These are phyloP conservation scores for Gryllus longicercus DNA, from an alignment of 2,888 invertebrate species.

Conservation along the genomic window DNA sequence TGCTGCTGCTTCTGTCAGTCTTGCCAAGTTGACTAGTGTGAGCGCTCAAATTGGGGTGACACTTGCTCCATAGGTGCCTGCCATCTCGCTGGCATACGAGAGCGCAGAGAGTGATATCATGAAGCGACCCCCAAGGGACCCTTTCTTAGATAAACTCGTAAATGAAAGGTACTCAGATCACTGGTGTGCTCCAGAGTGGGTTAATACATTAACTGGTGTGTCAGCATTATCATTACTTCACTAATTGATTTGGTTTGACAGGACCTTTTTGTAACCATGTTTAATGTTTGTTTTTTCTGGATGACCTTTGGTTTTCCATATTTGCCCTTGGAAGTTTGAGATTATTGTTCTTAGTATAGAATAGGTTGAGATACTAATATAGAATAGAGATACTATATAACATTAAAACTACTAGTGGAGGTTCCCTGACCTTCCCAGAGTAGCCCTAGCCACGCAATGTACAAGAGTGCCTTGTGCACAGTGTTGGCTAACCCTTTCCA, in stretches of 20 bases:
- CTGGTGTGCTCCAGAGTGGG: constrained; percentile 11
- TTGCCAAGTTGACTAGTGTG: constrained; percentile 8
- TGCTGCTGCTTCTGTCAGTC: not conserved
- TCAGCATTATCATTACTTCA: not conserved
- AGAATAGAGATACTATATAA: not conserved
- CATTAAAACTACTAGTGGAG: constrained; percentile 2
- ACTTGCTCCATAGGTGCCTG: constrained; percentile 47
- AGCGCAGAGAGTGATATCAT: constrained; percentile 56
- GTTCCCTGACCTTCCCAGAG: constrained; percentile 10
- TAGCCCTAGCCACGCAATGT: not conserved
- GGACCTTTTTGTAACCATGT: constrained; percentile 18
- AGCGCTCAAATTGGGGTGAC: not conserved
- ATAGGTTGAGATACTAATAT: not conserved
- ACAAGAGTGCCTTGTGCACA: not conserved
- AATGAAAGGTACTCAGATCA: constrained; percentile 49
- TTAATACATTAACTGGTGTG: not conserved
- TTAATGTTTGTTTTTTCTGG: not conserved
- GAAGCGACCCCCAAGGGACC: constrained; percentile 54
- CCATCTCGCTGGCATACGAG: constrained; percentile 57
- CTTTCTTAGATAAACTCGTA: constrained; percentile 54
- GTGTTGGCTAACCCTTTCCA: not conserved
- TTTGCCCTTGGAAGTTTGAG: constrained; percentile 2
- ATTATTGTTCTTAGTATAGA: not conserved
- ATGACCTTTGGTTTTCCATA: not conserved
- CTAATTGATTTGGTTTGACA: constrained; percentile 12